These are phyloP conservation scores for Liasis olivaceus DNA, from an alignment of 2,797 vertebrate genomes.

Conservation along the genomic window DNA sequence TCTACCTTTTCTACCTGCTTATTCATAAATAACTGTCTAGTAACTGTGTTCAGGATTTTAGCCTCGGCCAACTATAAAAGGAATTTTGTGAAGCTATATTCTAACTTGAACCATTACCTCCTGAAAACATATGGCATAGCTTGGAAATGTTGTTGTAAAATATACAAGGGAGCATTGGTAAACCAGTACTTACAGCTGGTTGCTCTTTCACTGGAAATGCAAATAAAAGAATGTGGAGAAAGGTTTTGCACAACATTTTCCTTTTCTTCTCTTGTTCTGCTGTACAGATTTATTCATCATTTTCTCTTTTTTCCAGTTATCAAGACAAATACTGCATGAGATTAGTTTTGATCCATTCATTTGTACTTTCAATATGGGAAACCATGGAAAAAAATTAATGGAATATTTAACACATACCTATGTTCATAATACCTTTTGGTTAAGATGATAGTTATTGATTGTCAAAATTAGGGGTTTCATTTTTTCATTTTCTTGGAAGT, in stretches of 20 bases:
- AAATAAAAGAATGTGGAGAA: not conserved
- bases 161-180: not conserved
- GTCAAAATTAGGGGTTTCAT: not conserved
- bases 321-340: not conserved
- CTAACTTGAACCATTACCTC: not conserved
- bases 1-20: not conserved
- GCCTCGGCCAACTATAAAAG: not conserved
- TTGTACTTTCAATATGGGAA: not conserved
- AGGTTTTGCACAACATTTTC: not conserved
- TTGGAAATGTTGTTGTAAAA: not conserved
- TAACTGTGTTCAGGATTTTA: not conserved
- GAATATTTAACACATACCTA: not conserved
- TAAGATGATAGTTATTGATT: not conserved
- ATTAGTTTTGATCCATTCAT: not conserved
- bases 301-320: not conserved
- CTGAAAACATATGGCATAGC: not conserved
- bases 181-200: not conserved
- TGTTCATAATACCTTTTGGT: not conserved
- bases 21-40: not conserved
- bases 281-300: not conserved
- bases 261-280: not conserved
- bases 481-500: not conserved
- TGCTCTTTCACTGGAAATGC: not conserved
- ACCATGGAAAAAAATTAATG: not conserved
- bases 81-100: not conserved